Base-by-base conservation (phyloP, 2,113 vertebrate species). In the Terrapene triunguis region DNA sequence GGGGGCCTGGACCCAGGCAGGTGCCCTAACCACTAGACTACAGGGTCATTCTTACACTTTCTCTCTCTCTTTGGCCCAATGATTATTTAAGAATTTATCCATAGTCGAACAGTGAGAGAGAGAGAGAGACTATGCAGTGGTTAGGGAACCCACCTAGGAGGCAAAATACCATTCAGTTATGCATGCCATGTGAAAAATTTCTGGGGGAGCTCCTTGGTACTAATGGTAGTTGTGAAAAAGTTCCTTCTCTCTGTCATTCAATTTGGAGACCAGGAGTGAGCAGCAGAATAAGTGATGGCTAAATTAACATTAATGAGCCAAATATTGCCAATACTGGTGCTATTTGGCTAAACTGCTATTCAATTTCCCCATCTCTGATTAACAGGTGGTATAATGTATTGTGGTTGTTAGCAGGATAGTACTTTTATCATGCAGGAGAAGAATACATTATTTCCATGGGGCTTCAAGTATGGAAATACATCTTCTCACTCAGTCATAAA, bases 171-270 rank as follows among this genome's bases (percentile, higher is more conserved):
- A 35, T 35, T 65, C 32, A 65, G 14, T 19, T 35, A 65, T 65
- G 62, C 32, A 65, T 35, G 32, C 7, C 32, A 65, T 35, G 62
- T 65, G 62, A 65, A 16, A 65, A 35, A 17, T 62, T 32, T 62
- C 29, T 32, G 5, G 12, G 14, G 62, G 14, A 32, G 12, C 29
- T 32, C 32, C 32, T 65, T 65, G 32, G 7, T 65, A 21, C n/a
- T 80, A 91, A 87, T 69, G 3, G 5, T 54, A 2, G 9, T 80
- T 82, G 32, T 80, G 69, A 88, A 59, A 5, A 89, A 81, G 42
- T 0, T n/a, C 35, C 47, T 72, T 48, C 38, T 74, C 9, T 51
- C 25, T 1, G 1, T 5, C 8, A 2, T 2, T 21, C 85, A 92
- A 84, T 21, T 11, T 65, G 6, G 59, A 29, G 65, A 14, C 27